Evolutionary conservation across 2,797 vertebrate genomes (phyloP).

Genomic region (Platalea minor): DNA sequence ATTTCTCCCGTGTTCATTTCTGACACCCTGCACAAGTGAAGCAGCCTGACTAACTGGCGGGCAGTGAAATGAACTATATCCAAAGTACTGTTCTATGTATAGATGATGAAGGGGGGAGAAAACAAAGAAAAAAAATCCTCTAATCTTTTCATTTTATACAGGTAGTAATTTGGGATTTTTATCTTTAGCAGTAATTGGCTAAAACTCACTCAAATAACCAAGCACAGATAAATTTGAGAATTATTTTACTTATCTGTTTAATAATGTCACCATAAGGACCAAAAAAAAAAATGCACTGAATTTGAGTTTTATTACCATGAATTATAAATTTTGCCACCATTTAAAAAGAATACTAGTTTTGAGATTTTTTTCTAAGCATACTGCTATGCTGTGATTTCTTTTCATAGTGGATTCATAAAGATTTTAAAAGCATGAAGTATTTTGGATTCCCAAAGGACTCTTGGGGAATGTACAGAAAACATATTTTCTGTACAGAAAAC

Average conservation of each 20-base stretch:
- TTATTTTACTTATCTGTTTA: neutral
- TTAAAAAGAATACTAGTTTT: neutral
- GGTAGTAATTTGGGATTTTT: neutral
- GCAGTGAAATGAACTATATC: neutral
- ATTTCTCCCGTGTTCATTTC: neutral
- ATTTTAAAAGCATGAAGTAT: constrained; percentile 13
- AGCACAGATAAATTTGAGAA: neutral
- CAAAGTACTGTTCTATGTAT: neutral
- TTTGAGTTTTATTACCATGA: neutral
- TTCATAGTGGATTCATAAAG: neutral
- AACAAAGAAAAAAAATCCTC: neutral
- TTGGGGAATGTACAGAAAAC: neutral
- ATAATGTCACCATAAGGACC: neutral
- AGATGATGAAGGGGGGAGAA: neutral
- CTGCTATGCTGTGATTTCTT: neutral
- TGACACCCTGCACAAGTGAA: neutral
- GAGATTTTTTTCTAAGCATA: neutral
- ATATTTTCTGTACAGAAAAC: neutral
- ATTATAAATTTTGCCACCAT: neutral
- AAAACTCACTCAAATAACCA: neutral
- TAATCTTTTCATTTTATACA: neutral
- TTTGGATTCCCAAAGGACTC: constrained; percentile 2
- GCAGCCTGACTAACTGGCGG: neutral
- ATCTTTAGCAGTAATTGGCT: neutral
- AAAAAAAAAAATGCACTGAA: neutral